A percentile compares a stretch with the other conserved stretches of the same genome.
These are phyloP conservation scores for Tridacna crocea DNA, from an alignment of 2,888 invertebrate species.

Conservation along the genomic window DNA sequence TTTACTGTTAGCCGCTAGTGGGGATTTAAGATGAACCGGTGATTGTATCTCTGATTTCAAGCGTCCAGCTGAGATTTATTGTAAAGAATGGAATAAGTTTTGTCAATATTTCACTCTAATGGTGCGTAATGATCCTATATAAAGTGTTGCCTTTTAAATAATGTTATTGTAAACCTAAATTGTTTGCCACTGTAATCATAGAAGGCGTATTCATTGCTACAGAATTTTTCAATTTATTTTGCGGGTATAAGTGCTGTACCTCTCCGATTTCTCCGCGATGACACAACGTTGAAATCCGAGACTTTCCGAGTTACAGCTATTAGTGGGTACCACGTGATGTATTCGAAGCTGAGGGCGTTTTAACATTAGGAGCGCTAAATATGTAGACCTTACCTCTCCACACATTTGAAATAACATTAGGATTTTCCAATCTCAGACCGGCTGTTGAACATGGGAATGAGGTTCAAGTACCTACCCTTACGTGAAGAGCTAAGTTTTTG, in stretches of 20 bases:
- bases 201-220: conserved; percentile 5
- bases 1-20: too few relatives aligned
- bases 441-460: too few relatives aligned
- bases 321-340: conserved; percentile 9
- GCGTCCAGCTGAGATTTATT: neutral
- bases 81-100: neutral
- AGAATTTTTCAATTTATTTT: conserved; percentile 22
- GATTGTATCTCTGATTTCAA: too few relatives aligned
- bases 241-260: conserved; percentile 6
- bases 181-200: conserved; percentile 7
- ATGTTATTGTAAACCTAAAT: conserved; percentile 23
- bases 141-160: conserved; percentile 26
- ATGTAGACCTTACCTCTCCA: too few relatives aligned
- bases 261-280: conserved; percentile 17
- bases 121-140: conserved; percentile 18
- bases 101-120: conserved; percentile 6
- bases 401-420: too few relatives aligned
- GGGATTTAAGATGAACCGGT: too few relatives aligned
- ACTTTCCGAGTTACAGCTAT: conserved; percentile 22
- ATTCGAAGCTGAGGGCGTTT: neutral
- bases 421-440: too few relatives aligned
- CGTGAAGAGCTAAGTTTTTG: too few relatives aligned
- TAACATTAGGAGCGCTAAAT: neutral
- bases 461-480: too few relatives aligned
- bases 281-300: conserved; percentile 30